Evolutionary conservation across 2,888 invertebrate species (phyloP).

Genomic region (Omphaloscelis lunosa): DNA sequence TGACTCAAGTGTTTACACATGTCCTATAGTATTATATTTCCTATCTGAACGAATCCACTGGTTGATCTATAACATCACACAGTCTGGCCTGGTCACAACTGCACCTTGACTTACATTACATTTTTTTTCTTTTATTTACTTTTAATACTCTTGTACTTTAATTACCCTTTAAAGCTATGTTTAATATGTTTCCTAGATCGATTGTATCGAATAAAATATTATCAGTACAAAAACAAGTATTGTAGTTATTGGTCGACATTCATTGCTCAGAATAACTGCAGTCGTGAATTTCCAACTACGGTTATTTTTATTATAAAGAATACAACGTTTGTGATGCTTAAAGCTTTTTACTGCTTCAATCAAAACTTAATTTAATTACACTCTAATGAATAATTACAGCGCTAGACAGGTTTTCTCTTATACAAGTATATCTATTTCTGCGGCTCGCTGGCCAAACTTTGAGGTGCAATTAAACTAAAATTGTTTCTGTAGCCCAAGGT

Average conservation of each 20-base stretch:
- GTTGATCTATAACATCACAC: background rate
- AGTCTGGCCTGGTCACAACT: conserved; percentile 2
- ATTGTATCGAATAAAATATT: conserved; percentile 16
- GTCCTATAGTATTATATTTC: background rate
- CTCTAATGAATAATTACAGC: conserved; percentile 43
- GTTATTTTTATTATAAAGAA: conserved; percentile 22
- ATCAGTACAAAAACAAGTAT: conserved; percentile 11
- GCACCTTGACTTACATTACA: background rate
- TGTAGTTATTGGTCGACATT: conserved; percentile 18
- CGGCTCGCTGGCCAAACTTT: conserved; percentile 26
- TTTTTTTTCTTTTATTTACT: conserved; percentile 2
- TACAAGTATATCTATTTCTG: conserved; percentile 48
- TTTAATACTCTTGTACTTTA: conserved; percentile 10
- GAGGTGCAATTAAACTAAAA: conserved; percentile 53
- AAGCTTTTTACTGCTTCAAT: conserved; percentile 35
- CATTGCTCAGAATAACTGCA: conserved; percentile 7
- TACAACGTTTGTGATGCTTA: conserved; percentile 17
- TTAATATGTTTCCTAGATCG: background rate
- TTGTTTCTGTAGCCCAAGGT: conserved; percentile 49
- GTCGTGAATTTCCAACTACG: conserved; percentile 8
- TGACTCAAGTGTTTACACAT: conserved; percentile 14
- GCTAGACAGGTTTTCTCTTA: conserved; percentile 49
- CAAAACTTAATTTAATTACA: conserved; percentile 47
- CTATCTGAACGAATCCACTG: background rate
- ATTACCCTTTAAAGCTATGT: conserved; percentile 3